Conservation (phyloP, 2,797 vertebrate species). For the Gymnoscopelus microlampas region DNA sequence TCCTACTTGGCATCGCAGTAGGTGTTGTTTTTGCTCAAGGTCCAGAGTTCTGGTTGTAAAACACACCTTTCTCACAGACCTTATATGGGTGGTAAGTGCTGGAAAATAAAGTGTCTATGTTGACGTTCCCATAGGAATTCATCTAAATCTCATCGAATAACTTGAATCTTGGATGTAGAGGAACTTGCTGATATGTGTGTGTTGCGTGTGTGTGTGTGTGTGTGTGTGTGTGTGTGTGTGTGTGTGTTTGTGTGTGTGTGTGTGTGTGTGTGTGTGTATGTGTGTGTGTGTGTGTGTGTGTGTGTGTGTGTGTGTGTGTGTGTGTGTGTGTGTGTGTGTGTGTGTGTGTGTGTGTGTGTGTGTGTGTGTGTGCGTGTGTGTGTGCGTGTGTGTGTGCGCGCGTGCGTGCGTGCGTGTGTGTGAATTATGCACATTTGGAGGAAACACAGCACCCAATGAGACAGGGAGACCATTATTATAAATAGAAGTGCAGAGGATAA, state of each 20-base stretch:
- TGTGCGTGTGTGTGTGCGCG: not conserved
- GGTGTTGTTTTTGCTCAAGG: constrained; percentile 51
- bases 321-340: no score
- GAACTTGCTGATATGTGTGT: constrained; percentile 8
- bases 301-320: no score
- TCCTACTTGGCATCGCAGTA: constrained; percentile 45
- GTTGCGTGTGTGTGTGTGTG: not conserved
- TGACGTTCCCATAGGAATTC: constrained; percentile 40
- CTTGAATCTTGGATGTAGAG: constrained; percentile 29
- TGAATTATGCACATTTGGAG: not conserved
- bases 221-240: not conserved
- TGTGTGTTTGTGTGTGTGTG: not conserved
- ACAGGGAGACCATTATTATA: no score
- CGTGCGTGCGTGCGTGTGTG: not conserved
- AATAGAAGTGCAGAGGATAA: no score
- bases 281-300: constrained; percentile 7
- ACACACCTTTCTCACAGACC: constrained; percentile 21
- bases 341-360: constrained; percentile 6
- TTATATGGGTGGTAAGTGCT: constrained; percentile 47
- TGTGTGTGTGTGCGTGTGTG: no score
- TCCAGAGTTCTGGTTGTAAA: constrained; percentile 27
- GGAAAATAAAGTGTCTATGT: constrained; percentile 38
- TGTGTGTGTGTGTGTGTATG: not conserved
- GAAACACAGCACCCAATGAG: no score
- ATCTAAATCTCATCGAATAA: constrained; percentile 43